Evolutionary conservation across 2,113 vertebrate genomes (phyloP).

Genomic region (Campylomormyrus tamandua): DNA sequence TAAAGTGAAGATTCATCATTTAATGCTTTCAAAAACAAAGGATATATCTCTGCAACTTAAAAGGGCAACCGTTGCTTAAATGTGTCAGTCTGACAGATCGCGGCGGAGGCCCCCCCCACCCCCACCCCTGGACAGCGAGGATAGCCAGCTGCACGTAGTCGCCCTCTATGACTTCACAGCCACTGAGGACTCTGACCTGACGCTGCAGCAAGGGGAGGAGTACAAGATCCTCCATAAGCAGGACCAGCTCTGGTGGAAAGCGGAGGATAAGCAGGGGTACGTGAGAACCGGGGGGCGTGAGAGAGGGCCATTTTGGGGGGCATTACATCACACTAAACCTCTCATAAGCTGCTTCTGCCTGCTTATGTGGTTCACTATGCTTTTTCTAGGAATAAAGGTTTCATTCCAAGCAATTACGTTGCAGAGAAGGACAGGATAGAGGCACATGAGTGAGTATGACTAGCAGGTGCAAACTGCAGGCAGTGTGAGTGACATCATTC

Average conservation of each 20-base stretch:
- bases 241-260: conserved; percentile 81
- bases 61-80: neutral
- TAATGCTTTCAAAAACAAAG: neutral
- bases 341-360: neutral
- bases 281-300: neutral
- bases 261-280: conserved; percentile 60
- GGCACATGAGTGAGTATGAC: conserved; percentile 67
- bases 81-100: conserved; percentile 45
- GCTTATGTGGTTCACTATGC: neutral
- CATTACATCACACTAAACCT: neutral
- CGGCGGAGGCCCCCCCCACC: conserved; percentile 66
- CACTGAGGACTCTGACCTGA: conserved; percentile 59
- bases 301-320: neutral
- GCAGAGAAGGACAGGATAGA: conserved; percentile 71
- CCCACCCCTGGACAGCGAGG: conserved; percentile 35
- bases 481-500: neutral
- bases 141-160: conserved; percentile 51
- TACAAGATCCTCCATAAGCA: conserved; percentile 72
- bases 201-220: conserved; percentile 62
- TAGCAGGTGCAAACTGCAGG: neutral
- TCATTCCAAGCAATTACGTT: conserved; percentile 81
- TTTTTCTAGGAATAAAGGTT: conserved; percentile 70
- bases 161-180: conserved; percentile 76
- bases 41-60: neutral
- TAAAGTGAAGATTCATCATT: neutral